Conservation (phyloP, 2,113 vertebrate species). For the Rissa tridactyla region DNA sequence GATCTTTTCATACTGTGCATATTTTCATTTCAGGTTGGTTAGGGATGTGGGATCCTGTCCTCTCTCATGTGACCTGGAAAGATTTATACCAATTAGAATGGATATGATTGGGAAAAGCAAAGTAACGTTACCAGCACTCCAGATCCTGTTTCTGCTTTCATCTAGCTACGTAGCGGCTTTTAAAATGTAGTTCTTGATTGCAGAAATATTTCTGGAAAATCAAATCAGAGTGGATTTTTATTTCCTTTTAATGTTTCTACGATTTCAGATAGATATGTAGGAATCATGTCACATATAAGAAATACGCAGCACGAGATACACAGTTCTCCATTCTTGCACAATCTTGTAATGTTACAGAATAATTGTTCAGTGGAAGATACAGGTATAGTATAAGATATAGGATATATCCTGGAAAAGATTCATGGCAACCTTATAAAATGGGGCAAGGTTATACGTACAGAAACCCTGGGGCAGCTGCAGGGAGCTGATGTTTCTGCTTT, state of each 20-base stretch:
- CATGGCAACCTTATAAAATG: neutral
- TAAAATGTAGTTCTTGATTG: neutral
- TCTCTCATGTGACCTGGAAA: neutral
- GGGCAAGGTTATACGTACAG: neutral
- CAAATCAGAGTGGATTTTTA: neutral
- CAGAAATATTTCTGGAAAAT: neutral
- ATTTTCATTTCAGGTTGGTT: conserved; percentile 18
- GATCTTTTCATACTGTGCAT: neutral
- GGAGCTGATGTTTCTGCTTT: neutral
- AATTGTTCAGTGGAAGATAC: neutral
- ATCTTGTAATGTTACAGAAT: neutral
- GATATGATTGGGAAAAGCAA: neutral
- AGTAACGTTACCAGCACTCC: neutral
- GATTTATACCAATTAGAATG: neutral
- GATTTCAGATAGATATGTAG: neutral
- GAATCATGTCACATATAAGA: neutral
- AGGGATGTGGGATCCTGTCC: neutral
- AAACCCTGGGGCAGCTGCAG: neutral
- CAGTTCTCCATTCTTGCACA: neutral
- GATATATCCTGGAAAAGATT: neutral
- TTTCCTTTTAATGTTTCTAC: neutral
- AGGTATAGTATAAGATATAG: neutral
- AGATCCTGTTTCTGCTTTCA: neutral
- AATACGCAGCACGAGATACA: neutral
- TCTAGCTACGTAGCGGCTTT: neutral